Evolutionary conservation across 2,797 vertebrate genomes (phyloP), one percentile per base, ranked within the genome.

Genomic region (Rhinoraja longicauda): DNA sequence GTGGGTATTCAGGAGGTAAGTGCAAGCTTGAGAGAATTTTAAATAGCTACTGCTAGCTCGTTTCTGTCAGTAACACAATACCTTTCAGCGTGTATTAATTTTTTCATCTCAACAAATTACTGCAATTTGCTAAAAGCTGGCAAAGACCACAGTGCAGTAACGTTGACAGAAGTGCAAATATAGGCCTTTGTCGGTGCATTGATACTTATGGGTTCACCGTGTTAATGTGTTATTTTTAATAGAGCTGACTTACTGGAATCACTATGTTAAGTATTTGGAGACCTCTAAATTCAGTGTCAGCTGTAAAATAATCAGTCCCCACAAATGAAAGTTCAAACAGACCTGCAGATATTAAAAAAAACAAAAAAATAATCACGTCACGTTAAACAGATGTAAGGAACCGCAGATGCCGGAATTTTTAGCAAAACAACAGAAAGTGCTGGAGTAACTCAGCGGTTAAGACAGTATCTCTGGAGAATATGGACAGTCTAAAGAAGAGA

Each of bases 1-100:
- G 26, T 45, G 70, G 39, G 70, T 70, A 73, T 92, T 92, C 26
- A 12, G 36, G 24, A 92, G 70, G 70, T 29, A 72, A 91, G 70
- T 13, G 26, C 21, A 72, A 92, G 67, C 39, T 92, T 72, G 9
- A 92, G 90, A 53, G 70, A 92, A 73, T 73, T 92, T 75, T 92
- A 73, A 73, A 92, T 17, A 73, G 70, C 90, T 75, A 73, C 4
- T 73, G 90, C 7, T 12, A 92, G 70, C 39, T 73, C 36, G 36
- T 92, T 75, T 92, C 92, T 92, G 67, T 92, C 67, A 92, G 90
- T 73, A 73, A 39, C 36, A 91, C 67, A 91, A 91, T 91, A 91
- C 90, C 70, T 53, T 72, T 73, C 90, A 29, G 90, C 21, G 8
- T 45, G 90, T 92, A 72, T 73, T 29, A 45, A 53, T 92, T 73